These are phyloP conservation scores for Eudyptes chrysolophus DNA, from an alignment of 2,113 vertebrate genomes.

Conservation along the genomic window DNA sequence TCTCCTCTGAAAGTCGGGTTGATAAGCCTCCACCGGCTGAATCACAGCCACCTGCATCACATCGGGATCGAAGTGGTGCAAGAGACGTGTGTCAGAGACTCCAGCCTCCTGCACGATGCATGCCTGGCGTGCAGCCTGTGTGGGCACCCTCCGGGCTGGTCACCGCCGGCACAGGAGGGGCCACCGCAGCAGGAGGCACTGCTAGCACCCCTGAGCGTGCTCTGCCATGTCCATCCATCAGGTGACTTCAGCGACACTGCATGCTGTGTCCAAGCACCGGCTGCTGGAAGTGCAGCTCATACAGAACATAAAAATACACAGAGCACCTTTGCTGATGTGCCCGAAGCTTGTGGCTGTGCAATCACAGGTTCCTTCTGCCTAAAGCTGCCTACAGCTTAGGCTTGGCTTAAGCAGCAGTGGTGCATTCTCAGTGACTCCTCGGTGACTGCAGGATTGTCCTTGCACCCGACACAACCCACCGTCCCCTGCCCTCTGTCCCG, in stretches of 20 bases:
- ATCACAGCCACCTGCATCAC: neutral
- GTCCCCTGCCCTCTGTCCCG: fast-evolving
- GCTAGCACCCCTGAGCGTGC: neutral
- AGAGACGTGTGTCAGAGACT: fast-evolving
- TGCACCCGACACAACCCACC: fast-evolving
- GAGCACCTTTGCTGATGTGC: fast-evolving
- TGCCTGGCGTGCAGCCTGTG: fast-evolving
- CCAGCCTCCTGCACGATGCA: fast-evolving
- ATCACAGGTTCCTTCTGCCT: no score
- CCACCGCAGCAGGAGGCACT: fast-evolving
- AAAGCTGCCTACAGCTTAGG: neutral
- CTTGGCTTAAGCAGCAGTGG: neutral
- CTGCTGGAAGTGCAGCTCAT: neutral
- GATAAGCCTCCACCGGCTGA: neutral
- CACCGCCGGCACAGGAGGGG: fast-evolving
- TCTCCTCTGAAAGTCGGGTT: neutral
- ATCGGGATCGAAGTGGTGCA: fast-evolving
- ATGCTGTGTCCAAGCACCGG: neutral
- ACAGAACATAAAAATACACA: neutral
- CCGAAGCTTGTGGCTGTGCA: fast-evolving
- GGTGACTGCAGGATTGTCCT: neutral
- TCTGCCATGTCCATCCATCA: fast-evolving
- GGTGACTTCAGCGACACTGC: fast-evolving
- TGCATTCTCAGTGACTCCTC: fast-evolving
- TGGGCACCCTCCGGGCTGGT: neutral